Evolutionary conservation across 2,888 invertebrate species (phyloP).

Genomic region (Microctonus aethiopoides): DNA sequence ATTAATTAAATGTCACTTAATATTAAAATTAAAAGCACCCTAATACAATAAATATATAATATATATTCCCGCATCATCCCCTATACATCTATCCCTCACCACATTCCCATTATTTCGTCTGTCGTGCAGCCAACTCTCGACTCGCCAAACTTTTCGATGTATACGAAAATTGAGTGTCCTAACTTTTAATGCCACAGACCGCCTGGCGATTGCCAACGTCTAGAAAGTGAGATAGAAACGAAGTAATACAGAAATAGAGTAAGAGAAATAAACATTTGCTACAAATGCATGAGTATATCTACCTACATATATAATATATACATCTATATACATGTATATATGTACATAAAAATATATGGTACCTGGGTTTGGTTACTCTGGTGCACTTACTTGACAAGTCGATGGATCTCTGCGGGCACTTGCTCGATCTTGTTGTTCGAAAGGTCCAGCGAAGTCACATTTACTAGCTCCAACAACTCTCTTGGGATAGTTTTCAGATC

Average conservation of each 20-base stretch:
- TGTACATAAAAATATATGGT: neutral
- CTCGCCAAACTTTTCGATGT: slow-evolving; percentile 23
- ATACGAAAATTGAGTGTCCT: slow-evolving; percentile 31
- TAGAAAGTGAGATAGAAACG: neutral
- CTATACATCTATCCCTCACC: neutral
- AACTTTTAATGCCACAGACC: slow-evolving; percentile 30
- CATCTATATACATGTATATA: too few relatives aligned
- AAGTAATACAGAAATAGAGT: too few relatives aligned
- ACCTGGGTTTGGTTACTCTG: neutral
- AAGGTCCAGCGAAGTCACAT: slow-evolving; percentile 75
- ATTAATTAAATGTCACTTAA: too few relatives aligned
- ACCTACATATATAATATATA: too few relatives aligned
- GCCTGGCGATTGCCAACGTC: neutral
- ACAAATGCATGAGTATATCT: too few relatives aligned
- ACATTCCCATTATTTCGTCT: slow-evolving; percentile 26
- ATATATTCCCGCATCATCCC: neutral
- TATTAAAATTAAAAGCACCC: too few relatives aligned
- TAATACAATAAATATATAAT: neutral
- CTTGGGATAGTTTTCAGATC: slow-evolving; percentile 72
- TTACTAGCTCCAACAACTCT: slow-evolving; percentile 72
- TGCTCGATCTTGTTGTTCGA: slow-evolving; percentile 76
- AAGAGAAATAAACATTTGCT: neutral
- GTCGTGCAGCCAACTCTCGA: slow-evolving; percentile 16
- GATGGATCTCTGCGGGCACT: slow-evolving; percentile 74
- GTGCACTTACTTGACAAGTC: slow-evolving; percentile 70